Evolutionary conservation across 2,113 vertebrate species (phyloP).

Genomic region (Eidolon helvum): DNA sequence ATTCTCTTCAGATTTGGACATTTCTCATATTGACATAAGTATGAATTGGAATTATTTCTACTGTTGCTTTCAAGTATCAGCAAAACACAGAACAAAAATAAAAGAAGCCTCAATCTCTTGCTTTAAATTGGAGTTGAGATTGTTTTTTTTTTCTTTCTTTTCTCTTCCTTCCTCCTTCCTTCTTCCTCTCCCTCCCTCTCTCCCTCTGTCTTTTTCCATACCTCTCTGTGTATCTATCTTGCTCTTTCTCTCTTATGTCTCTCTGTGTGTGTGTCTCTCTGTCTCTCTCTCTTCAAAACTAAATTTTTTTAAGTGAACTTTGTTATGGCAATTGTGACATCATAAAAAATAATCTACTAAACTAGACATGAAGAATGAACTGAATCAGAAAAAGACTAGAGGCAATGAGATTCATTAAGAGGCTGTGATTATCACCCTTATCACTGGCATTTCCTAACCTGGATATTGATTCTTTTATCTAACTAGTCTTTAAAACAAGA

Average conservation of each 20-base stretch:
- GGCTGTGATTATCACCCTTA: background rate
- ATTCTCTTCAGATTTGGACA: too few relatives aligned
- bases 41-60: background rate
- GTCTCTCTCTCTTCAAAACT: background rate
- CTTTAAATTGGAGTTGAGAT: background rate
- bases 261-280: background rate
- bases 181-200: too few relatives aligned
- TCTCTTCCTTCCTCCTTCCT: background rate
- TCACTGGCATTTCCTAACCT: slow-evolving; percentile 1
- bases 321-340: background rate
- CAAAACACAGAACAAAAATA: background rate
- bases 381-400: slow-evolving; percentile 26
- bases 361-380: slow-evolving; percentile 48
- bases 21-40: background rate
- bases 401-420: slow-evolving; percentile 44
- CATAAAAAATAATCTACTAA: slow-evolving; percentile 40
- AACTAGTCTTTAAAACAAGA: slow-evolving; percentile 24
- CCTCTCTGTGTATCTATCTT: background rate
- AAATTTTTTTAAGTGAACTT: slow-evolving; percentile 18
- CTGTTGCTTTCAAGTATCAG: background rate
- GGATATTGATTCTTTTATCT: slow-evolving; percentile 3
- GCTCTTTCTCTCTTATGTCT: too few relatives aligned
- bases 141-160: background rate
- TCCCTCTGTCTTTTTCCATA: background rate
- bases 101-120: background rate